Conservation (phyloP, 2,797 vertebrate species). For the Tympanoctomys barrerae region DNA sequence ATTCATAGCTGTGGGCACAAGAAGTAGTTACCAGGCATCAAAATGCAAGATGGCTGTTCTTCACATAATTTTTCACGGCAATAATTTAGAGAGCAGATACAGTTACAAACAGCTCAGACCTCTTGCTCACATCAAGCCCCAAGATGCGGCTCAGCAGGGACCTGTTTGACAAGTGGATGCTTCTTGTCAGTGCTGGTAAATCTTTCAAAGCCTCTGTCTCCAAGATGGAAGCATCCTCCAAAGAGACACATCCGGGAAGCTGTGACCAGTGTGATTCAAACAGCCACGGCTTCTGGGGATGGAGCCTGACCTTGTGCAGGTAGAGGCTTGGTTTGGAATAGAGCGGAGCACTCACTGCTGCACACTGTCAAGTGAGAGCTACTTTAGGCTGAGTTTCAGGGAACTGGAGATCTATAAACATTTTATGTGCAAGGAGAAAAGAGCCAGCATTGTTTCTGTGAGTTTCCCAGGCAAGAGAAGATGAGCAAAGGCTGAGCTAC, state of each 20-base stretch:
- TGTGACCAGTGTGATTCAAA: constrained; percentile 78
- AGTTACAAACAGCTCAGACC: neutral
- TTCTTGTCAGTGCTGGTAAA: constrained; percentile 78
- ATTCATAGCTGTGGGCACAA: neutral
- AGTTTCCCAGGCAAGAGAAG: constrained; percentile 81
- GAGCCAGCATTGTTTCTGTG: constrained; percentile 83
- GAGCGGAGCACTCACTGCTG: constrained; percentile 85
- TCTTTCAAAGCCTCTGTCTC: constrained; percentile 75
- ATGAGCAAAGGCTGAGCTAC: constrained; percentile 80
- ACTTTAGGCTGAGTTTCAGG: constrained; percentile 89
- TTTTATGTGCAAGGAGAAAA: constrained; percentile 85
- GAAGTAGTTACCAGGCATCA: neutral
- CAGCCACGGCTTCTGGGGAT: constrained; percentile 70
- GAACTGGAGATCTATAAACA: constrained; percentile 89
- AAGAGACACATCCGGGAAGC: constrained; percentile 64
- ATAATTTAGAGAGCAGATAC: neutral
- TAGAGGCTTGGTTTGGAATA: constrained; percentile 77
- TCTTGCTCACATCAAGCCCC: constrained; percentile 61
- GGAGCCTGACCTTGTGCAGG: constrained; percentile 85
- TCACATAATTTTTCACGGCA: constrained; percentile 51
- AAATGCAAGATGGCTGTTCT: constrained; percentile 52
- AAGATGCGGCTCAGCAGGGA: constrained; percentile 55
- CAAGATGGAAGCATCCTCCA: constrained; percentile 62
- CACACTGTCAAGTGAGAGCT: constrained; percentile 87
- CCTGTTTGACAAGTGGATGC: constrained; percentile 69